These are phyloP conservation scores for Urechis unicinctus DNA, from an alignment of 2,888 invertebrate species.

Conservation along the genomic window DNA sequence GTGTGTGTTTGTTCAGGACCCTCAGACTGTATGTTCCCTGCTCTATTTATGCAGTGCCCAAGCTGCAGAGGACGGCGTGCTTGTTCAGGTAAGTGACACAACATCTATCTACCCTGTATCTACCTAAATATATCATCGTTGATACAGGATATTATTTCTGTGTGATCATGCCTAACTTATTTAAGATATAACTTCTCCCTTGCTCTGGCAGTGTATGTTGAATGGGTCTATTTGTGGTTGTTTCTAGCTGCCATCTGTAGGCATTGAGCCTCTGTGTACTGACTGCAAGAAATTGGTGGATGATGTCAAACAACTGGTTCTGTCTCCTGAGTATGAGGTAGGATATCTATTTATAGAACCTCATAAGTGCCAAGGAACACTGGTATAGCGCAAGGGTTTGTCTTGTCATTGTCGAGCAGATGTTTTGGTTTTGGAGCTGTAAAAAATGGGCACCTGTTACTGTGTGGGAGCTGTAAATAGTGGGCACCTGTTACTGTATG, in stretches of 20 bases:
- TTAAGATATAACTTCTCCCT: too few relatives aligned
- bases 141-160: too few relatives aligned
- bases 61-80: neutral
- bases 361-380: too few relatives aligned
- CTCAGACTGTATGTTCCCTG: constrained; percentile 13
- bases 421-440: neutral
- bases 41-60: constrained; percentile 8
- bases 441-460: too few relatives aligned
- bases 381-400: too few relatives aligned
- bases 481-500: too few relatives aligned
- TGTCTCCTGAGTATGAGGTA: constrained; percentile 20
- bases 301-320: constrained; percentile 19
- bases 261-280: constrained; percentile 18
- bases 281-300: constrained; percentile 26
- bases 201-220: neutral
- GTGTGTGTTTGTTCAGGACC: constrained; percentile 6
- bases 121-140: neutral
- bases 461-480: too few relatives aligned
- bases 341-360: neutral
- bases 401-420: too few relatives aligned
- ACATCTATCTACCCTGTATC: neutral
- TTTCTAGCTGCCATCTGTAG: neutral
- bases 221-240: neutral
- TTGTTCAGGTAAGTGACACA: neutral
- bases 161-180: too few relatives aligned